Conservation (phyloP, 2,888 invertebrate genomes). For the Nematopogon swammerdamellus region DNA sequence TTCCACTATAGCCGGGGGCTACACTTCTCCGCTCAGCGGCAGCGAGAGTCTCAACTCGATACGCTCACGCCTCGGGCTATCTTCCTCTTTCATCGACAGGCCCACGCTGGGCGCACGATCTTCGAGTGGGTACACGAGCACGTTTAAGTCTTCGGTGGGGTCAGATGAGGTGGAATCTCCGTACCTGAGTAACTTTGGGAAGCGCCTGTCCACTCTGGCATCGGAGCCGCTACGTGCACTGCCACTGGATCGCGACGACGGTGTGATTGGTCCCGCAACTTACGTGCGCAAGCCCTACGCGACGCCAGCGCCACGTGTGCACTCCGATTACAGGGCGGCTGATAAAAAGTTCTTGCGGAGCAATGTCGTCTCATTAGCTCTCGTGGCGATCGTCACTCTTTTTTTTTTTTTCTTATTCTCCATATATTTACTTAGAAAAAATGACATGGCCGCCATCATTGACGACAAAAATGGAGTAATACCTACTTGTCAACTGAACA, state of each 20-base stretch:
- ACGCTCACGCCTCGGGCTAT: conserved; percentile 53
- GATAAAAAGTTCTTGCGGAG: conserved; percentile 55
- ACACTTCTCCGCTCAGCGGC: conserved; percentile 30
- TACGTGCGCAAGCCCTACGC: conserved; percentile 38
- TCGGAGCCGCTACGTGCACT: conserved; percentile 31
- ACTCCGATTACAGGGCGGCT: conserved; percentile 37
- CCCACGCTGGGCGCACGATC: conserved; percentile 28
- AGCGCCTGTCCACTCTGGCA: conserved; percentile 51
- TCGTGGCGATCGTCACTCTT: conserved; percentile 58
- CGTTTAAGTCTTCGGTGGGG: conserved; percentile 35
- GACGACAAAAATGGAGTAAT: conserved; percentile 55
- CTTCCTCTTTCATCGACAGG: conserved; percentile 35
- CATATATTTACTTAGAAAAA: conserved; percentile 65
- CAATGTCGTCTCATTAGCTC: conserved; percentile 61
- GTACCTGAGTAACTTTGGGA: conserved; percentile 68
- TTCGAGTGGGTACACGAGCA: conserved; percentile 26
- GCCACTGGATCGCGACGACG: conserved; percentile 32
- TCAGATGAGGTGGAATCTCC: conserved; percentile 61
- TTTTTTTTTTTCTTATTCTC: conserved; percentile 66
- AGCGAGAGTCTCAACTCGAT: conserved; percentile 58
- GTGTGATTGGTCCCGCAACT: conserved; percentile 19
- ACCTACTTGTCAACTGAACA: conserved; percentile 54
- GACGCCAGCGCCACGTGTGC: conserved; percentile 32
- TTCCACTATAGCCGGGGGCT: conserved; percentile 33
- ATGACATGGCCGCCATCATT: conserved; percentile 51